A percentile compares a stretch with the other conserved stretches of the same genome.
phyloP scores from a whole-genome alignment of 2,113 vertebrate genomes.

The Lophura nycthemera region DNA sequence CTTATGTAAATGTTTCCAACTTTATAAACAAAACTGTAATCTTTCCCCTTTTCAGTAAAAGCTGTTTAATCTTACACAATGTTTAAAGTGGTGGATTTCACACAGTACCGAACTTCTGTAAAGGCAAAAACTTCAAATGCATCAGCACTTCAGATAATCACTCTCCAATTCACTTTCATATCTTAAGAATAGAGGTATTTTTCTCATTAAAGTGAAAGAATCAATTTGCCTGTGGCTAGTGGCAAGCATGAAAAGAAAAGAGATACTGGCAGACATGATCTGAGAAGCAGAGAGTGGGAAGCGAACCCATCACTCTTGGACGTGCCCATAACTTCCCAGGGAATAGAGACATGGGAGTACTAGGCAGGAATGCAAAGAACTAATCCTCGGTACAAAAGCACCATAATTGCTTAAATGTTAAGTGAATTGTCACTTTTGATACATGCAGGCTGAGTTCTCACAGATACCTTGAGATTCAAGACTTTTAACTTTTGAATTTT shows the following conservation, averaged over 20 bases:
- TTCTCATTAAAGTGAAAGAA: neutral
- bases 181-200: neutral
- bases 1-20: constrained; percentile 38
- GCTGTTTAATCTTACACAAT: neutral
- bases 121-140: neutral
- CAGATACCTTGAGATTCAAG: neutral
- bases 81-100: constrained; percentile 10
- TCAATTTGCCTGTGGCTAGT: neutral
- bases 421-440: neutral
- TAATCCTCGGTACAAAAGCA: neutral
- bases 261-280: neutral
- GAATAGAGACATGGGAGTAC: neutral
- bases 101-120: neutral
- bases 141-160: neutral
- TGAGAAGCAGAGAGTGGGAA: neutral
- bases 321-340: neutral
- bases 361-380: neutral
- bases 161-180: neutral
- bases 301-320: neutral
- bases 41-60: neutral
- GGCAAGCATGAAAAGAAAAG: neutral
- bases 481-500: neutral
- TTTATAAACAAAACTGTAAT: constrained; percentile 43
- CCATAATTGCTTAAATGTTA: neutral
- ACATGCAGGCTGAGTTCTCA: neutral